Evolutionary conservation across 1,140 invertebrate genomes (phyloP).

Genomic region (Drosophila melanica): DNA sequence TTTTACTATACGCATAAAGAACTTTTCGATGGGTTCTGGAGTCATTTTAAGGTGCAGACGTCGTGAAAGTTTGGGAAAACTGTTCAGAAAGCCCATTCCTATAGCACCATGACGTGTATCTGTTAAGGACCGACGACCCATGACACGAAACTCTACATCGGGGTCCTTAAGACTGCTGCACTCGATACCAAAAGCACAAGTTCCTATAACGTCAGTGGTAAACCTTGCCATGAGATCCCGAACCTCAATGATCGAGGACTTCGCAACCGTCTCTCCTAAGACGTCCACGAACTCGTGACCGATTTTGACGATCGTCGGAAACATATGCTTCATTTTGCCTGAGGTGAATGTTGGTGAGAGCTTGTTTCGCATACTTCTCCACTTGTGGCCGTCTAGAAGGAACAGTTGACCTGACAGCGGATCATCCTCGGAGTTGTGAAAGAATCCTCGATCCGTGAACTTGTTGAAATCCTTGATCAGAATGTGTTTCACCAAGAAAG

Average conservation of each 20-base stretch:
- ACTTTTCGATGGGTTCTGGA: conserved; percentile 84
- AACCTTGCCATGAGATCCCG: conserved; percentile 72
- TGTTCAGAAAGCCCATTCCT: conserved; percentile 34
- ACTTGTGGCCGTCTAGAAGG: conserved; percentile 84
- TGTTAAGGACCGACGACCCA: conserved; percentile 64
- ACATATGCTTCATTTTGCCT: conserved; percentile 86
- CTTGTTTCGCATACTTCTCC: conserved; percentile 85
- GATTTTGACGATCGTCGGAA: conserved; percentile 78
- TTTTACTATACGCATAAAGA: conserved; percentile 85
- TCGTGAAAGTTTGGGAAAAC: conserved; percentile 59
- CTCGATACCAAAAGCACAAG: conserved; percentile 87
- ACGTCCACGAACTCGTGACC: conserved; percentile 72
- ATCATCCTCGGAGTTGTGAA: conserved; percentile 84
- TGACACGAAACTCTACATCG: conserved; percentile 85
- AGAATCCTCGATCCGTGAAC: conserved; percentile 85
- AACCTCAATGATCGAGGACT: conserved; percentile 54
- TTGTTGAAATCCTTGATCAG: conserved; percentile 86
- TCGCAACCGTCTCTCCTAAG: conserved; percentile 34
- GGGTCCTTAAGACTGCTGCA: conserved; percentile 85
- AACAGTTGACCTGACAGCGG: conserved; percentile 85
- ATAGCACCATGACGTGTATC: conserved; percentile 36
- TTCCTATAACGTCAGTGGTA: conserved; percentile 85
- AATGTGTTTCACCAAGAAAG: conserved; percentile 86
- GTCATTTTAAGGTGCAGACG: conserved; percentile 75
- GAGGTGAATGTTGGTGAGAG: conserved; percentile 86